These are phyloP conservation scores for Pongo pygmaeus DNA, from an alignment of 2,113 vertebrate genomes.

Conservation along the genomic window DNA sequence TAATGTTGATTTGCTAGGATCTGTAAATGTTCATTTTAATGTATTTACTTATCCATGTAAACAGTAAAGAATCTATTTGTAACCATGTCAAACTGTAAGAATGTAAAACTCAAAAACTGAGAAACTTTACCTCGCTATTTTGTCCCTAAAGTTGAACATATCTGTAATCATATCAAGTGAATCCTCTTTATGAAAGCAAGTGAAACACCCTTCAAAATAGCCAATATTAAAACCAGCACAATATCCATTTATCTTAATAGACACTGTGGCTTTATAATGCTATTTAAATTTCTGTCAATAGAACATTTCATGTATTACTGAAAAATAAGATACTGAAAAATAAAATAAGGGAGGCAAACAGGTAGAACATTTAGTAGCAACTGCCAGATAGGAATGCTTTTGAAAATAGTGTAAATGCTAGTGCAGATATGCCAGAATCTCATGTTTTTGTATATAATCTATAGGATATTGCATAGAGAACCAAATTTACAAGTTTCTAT, in stretches of 20 bases:
- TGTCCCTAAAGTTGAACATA: slow-evolving; percentile 50
- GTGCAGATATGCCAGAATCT: not conserved
- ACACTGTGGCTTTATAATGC: not conserved
- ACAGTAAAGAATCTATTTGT: slow-evolving; percentile 25
- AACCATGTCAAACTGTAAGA: slow-evolving; percentile 29
- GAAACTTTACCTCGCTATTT: not conserved
- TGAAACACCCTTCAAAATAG: slow-evolving; percentile 20
- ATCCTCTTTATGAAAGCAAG: not conserved
- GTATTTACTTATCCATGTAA: not conserved
- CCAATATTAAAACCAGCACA: not conserved
- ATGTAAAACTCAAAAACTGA: slow-evolving; percentile 49
- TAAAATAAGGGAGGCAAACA: slow-evolving; percentile 46
- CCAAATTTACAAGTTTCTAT: not conserved
- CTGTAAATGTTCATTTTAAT: not conserved
- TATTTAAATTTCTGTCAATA: slow-evolving; percentile 20
- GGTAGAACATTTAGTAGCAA: not conserved
- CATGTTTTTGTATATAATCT: not conserved
- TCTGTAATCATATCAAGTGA: slow-evolving; percentile 23
- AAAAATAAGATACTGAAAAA: not conserved
- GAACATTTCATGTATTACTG: slow-evolving; percentile 39
- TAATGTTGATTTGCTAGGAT: not conserved
- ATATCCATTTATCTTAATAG: slow-evolving; percentile 30
- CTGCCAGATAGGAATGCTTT: slow-evolving; percentile 36
- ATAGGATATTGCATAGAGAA: slow-evolving; percentile 25
- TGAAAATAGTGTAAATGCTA: slow-evolving; percentile 50